phyloP scores from a whole-genome alignment of 1,140 invertebrate species.

The Zaprionus ghesquierei region DNA sequence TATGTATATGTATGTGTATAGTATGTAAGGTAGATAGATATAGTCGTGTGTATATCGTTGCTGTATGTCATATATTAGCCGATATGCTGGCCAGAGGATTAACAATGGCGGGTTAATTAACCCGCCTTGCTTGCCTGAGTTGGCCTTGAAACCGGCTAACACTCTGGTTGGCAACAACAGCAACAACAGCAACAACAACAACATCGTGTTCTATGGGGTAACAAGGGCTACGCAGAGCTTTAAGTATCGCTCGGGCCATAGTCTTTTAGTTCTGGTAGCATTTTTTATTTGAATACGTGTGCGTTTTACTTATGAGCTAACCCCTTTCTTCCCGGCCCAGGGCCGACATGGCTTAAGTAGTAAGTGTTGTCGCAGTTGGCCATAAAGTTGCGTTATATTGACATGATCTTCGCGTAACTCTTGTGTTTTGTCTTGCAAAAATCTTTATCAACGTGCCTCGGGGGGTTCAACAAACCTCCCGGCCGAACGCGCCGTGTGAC shows the following conservation, averaged over 20 bases:
- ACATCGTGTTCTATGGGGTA: background rate
- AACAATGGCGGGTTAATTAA: conserved; percentile 78
- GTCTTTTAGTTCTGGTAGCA: conserved; percentile 63
- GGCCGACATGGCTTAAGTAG: conserved; percentile 10
- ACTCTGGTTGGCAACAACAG: conserved; percentile 4
- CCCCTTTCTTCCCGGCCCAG: background rate
- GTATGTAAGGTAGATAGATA: background rate
- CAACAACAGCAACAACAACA: background rate
- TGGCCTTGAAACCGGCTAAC: conserved; percentile 55
- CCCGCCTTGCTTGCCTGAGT: conserved; percentile 53
- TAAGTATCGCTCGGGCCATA: conserved; percentile 38
- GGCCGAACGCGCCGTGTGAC: conserved; percentile 13
- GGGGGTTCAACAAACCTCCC: conserved; percentile 64
- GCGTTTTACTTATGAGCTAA: conserved; percentile 71
- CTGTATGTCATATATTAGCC: conserved; percentile 55
- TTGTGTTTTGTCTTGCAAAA: conserved; percentile 59
- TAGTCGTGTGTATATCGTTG: conserved; percentile 11
- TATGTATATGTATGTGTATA: background rate
- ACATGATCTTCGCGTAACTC: conserved; percentile 72
- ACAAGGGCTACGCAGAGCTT: background rate
- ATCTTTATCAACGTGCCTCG: conserved; percentile 62
- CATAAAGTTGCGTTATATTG: conserved; percentile 61
- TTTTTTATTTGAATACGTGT: conserved; percentile 79
- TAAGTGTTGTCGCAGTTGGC: conserved; percentile 38
- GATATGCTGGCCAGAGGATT: conserved; percentile 64